Conservation (phyloP, 2,113 vertebrate genomes). For the Dermatemys mawii region DNA sequence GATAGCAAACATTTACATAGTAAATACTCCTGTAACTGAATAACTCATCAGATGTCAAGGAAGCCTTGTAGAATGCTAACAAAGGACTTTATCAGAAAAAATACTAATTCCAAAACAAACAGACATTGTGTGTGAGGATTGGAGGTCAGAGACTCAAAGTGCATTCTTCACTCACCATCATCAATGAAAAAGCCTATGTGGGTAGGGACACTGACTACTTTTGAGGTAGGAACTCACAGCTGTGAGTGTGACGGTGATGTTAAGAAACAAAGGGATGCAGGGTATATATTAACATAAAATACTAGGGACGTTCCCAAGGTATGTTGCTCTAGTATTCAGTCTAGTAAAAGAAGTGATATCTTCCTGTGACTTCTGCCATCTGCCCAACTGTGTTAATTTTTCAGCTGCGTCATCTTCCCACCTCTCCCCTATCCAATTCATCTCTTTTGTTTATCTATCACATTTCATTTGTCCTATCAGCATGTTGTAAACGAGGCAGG, state of each 20-base stretch:
- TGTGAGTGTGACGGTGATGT: background rate
- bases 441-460: background rate
- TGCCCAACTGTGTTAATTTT: background rate
- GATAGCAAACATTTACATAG: background rate
- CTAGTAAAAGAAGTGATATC: background rate
- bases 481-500: background rate
- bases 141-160: background rate
- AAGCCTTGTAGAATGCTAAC: background rate
- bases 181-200: background rate
- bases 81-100: background rate
- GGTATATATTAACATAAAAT: background rate
- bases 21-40: background rate
- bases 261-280: background rate
- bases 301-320: background rate
- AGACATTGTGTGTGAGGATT: background rate
- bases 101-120: no score
- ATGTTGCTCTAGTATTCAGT: background rate
- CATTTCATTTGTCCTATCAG: background rate
- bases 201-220: background rate
- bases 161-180: background rate
- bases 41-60: background rate
- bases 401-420: background rate
- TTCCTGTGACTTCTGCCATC: rapidly evolving
- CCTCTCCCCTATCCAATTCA: background rate
- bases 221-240: no score